A percentile compares a stretch with the other conserved stretches of the same genome.
Conservation (phyloP, 2,797 vertebrate genomes). For the Rhynchotus rufescens region DNA sequence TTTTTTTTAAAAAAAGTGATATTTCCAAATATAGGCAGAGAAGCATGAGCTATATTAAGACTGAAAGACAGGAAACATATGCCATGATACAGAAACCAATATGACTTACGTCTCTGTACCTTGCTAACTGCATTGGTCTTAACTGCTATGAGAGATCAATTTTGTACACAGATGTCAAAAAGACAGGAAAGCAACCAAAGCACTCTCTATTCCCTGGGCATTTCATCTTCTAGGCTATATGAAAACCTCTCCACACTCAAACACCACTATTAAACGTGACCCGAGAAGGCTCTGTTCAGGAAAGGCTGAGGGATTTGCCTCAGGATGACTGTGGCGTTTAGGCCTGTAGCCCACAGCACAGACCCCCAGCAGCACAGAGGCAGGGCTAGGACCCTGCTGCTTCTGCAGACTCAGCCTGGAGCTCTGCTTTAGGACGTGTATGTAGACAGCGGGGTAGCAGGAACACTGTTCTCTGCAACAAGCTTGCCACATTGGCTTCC, state of each 20-base stretch:
- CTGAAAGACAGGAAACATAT: not conserved
- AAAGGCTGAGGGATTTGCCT: not conserved
- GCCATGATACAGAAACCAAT: not conserved
- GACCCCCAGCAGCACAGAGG: not conserved
- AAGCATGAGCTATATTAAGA: not conserved
- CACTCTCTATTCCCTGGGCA: not conserved
- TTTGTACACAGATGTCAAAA: not conserved
- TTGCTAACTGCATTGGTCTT: not conserved
- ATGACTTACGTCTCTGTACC: not conserved
- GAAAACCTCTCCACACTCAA: not conserved
- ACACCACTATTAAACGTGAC: not conserved
- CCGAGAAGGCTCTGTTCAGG: not conserved
- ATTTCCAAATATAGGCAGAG: constrained; percentile 40
- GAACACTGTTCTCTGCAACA: not conserved
- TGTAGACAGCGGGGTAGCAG: not conserved
- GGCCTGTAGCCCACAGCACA: not conserved
- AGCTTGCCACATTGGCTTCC: constrained; percentile 30
- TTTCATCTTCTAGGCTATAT: not conserved
- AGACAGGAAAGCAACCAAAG: not conserved
- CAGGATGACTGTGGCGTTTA: rapidly evolving
- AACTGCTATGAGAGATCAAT: not conserved
- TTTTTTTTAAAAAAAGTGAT: not conserved
- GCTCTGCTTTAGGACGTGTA: not conserved
- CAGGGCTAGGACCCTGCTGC: not conserved
- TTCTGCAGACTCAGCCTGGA: not conserved